Evolutionary conservation across 2,797 vertebrate species (phyloP).

Genomic region (Clarias platycephalus): DNA sequence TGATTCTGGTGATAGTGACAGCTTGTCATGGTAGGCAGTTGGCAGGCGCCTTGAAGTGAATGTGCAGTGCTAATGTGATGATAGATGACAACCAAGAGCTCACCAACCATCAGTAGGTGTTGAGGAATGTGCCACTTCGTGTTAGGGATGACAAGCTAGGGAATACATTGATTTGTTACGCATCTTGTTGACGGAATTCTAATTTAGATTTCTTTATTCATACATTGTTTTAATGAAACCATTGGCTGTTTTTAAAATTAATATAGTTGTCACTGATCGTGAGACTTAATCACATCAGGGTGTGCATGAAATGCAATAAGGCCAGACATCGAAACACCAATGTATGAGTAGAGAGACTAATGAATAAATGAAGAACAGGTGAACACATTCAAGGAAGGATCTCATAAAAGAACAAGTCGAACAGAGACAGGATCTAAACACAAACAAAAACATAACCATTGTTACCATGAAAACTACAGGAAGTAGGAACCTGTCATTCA

Average conservation of each 20-base stretch:
- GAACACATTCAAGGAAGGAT: not conserved
- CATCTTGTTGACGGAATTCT: not conserved
- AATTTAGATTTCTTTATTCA: not conserved
- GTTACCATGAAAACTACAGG: not conserved
- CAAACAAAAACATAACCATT: not conserved
- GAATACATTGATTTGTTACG: not conserved
- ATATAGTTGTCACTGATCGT: not conserved
- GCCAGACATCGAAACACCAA: not conserved
- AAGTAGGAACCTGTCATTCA: not conserved
- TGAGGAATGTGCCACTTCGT: not conserved
- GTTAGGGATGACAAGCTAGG: too few relatives aligned
- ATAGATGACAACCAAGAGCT: not conserved
- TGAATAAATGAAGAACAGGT: not conserved
- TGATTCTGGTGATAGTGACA: constrained; percentile 25
- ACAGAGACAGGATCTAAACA: not conserved
- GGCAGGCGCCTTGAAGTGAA: constrained; percentile 20
- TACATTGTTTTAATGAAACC: not conserved
- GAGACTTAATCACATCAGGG: not conserved
- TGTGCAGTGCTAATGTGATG: constrained; percentile 33
- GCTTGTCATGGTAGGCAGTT: constrained; percentile 19
- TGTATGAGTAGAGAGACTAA: not conserved
- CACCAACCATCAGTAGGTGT: not conserved
- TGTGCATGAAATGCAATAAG: not conserved
- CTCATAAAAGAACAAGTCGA: not conserved
- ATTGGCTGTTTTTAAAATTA: not conserved